These are phyloP conservation scores for Apteryx mantelli DNA, from an alignment of 2,113 vertebrate genomes.

Conservation along the genomic window DNA sequence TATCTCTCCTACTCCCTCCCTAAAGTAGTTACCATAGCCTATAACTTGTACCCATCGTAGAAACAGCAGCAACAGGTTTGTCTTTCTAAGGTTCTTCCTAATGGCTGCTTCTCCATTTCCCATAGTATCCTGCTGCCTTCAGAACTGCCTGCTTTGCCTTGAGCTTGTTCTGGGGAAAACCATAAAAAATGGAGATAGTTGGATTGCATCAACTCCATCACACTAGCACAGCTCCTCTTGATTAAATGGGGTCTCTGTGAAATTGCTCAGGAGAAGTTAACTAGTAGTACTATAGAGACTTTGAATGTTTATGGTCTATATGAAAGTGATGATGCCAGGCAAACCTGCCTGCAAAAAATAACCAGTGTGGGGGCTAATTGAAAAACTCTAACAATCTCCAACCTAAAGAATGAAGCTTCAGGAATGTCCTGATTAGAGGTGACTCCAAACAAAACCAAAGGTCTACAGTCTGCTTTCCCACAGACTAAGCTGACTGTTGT, in stretches of 20 bases:
- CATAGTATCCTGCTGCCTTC: background rate
- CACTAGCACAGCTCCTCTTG: background rate
- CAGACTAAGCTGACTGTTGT: background rate
- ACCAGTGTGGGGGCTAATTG: background rate
- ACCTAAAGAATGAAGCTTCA: background rate
- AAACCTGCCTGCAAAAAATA: background rate
- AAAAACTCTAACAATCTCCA: background rate
- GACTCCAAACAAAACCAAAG: background rate
- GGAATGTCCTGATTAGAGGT: background rate
- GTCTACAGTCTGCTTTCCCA: background rate
- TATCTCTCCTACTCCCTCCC: background rate
- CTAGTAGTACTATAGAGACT: background rate
- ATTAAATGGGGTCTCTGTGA: background rate
- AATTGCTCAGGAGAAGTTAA: background rate
- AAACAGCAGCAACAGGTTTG: background rate
- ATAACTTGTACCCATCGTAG: background rate
- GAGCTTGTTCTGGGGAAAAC: background rate
- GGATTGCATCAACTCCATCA: background rate
- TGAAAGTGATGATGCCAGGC: background rate
- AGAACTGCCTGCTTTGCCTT: background rate
- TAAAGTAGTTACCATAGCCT: background rate
- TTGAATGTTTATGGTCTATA: background rate
- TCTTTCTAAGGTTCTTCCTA: background rate
- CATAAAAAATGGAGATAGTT: background rate
- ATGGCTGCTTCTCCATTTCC: background rate